Evolutionary conservation across 2,888 invertebrate genomes (phyloP).

Genomic region (Nephrocerus scutellatus): DNA sequence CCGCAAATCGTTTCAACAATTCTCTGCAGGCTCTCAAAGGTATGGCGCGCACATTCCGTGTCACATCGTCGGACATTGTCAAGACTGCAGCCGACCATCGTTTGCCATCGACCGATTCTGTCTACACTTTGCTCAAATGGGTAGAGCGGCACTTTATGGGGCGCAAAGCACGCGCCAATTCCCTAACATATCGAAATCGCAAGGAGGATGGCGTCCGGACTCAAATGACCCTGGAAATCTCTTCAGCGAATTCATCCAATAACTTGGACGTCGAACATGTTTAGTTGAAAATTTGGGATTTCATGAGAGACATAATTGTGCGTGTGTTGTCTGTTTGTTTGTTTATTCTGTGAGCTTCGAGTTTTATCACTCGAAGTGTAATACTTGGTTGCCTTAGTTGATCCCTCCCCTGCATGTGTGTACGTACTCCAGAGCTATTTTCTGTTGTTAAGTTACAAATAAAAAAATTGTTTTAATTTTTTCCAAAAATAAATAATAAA

Average conservation of each 20-base stretch:
- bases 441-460: too few species aligned
- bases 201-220: constrained; percentile 67
- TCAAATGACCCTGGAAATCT: constrained; percentile 64
- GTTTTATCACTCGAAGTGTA: too few species aligned
- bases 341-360: too few species aligned
- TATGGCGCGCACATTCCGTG: constrained; percentile 88
- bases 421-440: too few species aligned
- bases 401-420: too few species aligned
- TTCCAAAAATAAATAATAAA: too few species aligned
- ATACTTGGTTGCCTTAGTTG: too few species aligned
- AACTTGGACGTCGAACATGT: constrained; percentile 37
- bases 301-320: too few species aligned
- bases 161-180: constrained; percentile 68
- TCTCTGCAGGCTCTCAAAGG: constrained; percentile 71
- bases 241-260: constrained; percentile 39
- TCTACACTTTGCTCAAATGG: constrained; percentile 84
- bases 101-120: constrained; percentile 81
- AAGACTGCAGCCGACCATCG: constrained; percentile 82
- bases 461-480: too few species aligned
- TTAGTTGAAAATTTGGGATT: too few species aligned
- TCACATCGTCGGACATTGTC: constrained; percentile 75
- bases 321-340: too few species aligned
- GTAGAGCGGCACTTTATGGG: constrained; percentile 76
- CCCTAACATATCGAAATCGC: constrained; percentile 57
- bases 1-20: constrained; percentile 6